Conservation (phyloP, 2,113 vertebrate genomes). For the Bubo blakistoni region DNA sequence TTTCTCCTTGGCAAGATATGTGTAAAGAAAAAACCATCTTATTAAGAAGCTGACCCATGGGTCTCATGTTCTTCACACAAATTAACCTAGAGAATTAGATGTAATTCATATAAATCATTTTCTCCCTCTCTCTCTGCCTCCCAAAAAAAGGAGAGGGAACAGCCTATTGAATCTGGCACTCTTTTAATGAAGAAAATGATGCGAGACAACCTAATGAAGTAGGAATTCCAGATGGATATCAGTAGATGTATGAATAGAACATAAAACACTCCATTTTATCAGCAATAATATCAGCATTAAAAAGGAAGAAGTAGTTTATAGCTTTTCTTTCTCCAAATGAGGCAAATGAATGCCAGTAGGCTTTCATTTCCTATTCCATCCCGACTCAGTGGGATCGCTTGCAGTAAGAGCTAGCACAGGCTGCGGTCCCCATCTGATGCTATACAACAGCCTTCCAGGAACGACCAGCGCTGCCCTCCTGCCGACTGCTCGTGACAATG, state of each 20-base stretch:
- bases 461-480: neutral
- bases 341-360: neutral
- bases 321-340: neutral
- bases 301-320: neutral
- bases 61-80: constrained; percentile 21
- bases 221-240: constrained; percentile 23
- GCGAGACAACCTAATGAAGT: neutral
- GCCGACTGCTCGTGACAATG: neutral
- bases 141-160: neutral
- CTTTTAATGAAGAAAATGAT: neutral
- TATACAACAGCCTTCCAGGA: neutral
- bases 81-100: constrained; percentile 25
- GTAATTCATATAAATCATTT: neutral
- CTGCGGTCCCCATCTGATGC: neutral
- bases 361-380: neutral
- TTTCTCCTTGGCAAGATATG: neutral
- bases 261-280: neutral
- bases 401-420: neutral
- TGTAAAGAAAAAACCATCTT: neutral
- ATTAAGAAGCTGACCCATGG: constrained; percentile 11
- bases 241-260: neutral
- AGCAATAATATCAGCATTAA: neutral
- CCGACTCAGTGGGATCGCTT: neutral
- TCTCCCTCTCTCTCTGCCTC: neutral
- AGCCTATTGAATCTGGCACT: constrained; percentile 3